Evolutionary conservation across 2,888 invertebrate genomes (phyloP), one percentile per base, ranked within the genome.

Genomic region (Creontiades dilutus): DNA sequence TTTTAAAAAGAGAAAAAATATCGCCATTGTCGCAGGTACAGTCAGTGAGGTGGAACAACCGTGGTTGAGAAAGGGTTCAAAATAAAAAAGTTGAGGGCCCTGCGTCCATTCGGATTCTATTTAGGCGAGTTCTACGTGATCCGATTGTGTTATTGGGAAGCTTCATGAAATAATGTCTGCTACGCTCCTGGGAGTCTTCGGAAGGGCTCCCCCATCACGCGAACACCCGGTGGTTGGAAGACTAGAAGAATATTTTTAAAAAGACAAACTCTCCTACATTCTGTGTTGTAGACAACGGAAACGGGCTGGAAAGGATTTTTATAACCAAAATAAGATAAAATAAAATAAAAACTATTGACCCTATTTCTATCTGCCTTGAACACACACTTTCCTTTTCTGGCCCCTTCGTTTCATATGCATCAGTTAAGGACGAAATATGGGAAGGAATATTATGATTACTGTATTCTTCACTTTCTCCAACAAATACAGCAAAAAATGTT

Each of bases 71-170:
- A 19, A 27, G 27, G 76, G 57, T n/a, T n/a, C 23, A 27, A 37
- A 76, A 76, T 27, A 27, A 37, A 27, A 76, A 27, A 37, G 11
- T 37, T 4, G 37, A 37, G 37, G 37, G 27, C 5, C 14, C 47
- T 16, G 46, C 11, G 46, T n/a, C 16, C 78, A 80, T 80, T 80
- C 47, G 46, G 47, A 80, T 46, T 80, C 46, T 46, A 80, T 80
- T 80, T 80, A 80, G 19, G 78, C 16, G 19, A 80, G 46, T 80
- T 80, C 78, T 80, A 80, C 78, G 78, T 80, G 78, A 80, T 80
- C 16, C 46, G 78, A 80, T 80, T 80, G 78, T 47, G 78, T 68
- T 68, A 68, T 68, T 0, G 23, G 27, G 23, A 23, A 23, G 19
- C 0, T 12, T 23, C 23, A 9, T 52, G 13, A 16, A 16, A 19